Conservation (phyloP, 2,797 vertebrate genomes). For the Melanotaenia nigrans region DNA sequence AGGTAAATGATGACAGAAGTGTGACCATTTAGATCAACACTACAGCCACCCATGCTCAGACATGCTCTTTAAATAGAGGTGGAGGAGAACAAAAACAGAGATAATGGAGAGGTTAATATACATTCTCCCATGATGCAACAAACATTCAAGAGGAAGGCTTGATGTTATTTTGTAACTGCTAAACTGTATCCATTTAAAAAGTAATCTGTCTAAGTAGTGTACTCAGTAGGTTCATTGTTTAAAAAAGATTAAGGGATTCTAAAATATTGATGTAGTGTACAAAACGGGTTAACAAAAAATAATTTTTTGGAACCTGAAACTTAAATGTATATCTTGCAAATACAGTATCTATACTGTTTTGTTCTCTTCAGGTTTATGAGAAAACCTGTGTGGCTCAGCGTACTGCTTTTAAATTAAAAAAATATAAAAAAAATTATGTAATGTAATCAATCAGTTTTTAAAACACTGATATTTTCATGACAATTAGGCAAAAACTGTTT, state of each 20-base stretch:
- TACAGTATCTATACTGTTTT: not conserved
- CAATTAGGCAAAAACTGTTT: not conserved
- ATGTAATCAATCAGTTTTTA: not conserved
- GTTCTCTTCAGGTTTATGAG: not conserved
- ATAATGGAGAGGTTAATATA: not conserved
- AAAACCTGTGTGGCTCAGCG: no score
- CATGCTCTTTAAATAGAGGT: not conserved
- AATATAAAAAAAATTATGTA: not conserved
- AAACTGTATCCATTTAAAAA: not conserved
- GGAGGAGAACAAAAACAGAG: not conserved
- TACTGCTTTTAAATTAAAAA: no score
- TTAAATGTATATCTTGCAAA: not conserved
- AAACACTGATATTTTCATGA: not conserved
- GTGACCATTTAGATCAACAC: not conserved
- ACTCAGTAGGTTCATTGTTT: no score
- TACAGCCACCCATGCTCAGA: not conserved
- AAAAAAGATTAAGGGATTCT: no score
- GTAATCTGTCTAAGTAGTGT: not conserved
- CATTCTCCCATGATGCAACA: not conserved
- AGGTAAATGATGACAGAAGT: not conserved
- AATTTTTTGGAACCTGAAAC: no score
- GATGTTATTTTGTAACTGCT: not conserved
- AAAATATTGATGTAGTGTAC: no score
- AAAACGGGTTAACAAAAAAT: no score
- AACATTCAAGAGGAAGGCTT: not conserved